Base-by-base conservation (phyloP, 30 jellyfish, hydroid and myxozoan species). In the Phacellophora camtschatica region DNA sequence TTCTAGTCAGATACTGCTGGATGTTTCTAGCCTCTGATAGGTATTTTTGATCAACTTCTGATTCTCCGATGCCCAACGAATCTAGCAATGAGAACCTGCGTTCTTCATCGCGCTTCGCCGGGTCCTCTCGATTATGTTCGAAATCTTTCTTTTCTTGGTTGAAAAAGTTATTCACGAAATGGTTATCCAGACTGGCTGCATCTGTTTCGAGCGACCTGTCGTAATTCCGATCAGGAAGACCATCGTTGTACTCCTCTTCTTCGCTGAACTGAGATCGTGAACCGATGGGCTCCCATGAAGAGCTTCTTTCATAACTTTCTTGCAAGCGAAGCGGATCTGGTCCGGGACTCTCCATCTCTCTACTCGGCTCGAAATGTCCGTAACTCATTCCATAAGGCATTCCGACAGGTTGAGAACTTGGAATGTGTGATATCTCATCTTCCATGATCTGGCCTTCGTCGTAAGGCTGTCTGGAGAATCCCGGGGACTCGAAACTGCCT, bases 221-320 rank as follows among this genome's bases (percentile, higher is more conserved):
- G 53, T 84, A 84, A 62, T 84, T 61, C 12, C 57, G 77, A 76
- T 84, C 95, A 24, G 95, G 95, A 1, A 62, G 73, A 19, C 95
- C 95, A 32, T 55, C 42, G 49, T 59, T 61, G 54, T 50, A 72
- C 34, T 84, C 87, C 28, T 84, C 88, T 31, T 50, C 59, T 23
- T 42, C 34, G 29, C 43, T 29, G 84, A 80, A 80, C 39, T 61
- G 91, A 16, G 54, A n/a, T 13, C 30, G 66, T 42, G 76, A 29
- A 5, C 88, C 84, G 30, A 62, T 39, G 34, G 95, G 95, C 78
- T 84, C 87, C 95, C 95, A 84, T 5, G 81, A 51, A 8, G 87
- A 48, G 61, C 95, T 71, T n/a, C 88, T 41, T 63, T 84, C 95
- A 33, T 51, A 84, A 18, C 36, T 57, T 19, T 72, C 84, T 35